Evolutionary conservation across 2,113 vertebrate genomes (phyloP), one percentile per base, ranked within the genome.

Genomic region (Megalops atlanticus): DNA sequence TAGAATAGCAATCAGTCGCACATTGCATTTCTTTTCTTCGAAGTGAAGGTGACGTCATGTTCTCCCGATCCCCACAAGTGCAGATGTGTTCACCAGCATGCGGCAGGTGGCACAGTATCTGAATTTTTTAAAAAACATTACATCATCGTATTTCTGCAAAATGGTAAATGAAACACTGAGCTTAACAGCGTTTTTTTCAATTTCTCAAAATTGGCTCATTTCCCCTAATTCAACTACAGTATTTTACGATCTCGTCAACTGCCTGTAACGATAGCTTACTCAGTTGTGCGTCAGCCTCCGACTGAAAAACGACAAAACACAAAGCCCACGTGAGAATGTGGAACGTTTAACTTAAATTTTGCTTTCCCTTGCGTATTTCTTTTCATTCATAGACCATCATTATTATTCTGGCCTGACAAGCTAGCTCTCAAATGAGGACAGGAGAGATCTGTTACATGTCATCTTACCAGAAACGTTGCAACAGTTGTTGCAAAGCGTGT

Each of bases 51-150:
- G 58, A 64, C 58, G 58, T 64, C 58, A 64, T 24, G 31, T 64
- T 64, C 21, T 64, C 58, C 58, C n/a, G 2, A 64, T 64, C 58
- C 58, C 3, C 58, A 58, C 58, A n/a, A 64, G 58, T 27, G 58
- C n/a, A 64, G 58, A 64, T 64, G 58, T 64, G 58, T 64, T 31
- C 58, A 64, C 58, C 8, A n/a, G 58, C 58, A 64, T 64, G 58
- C 58, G 58, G 58, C 58, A 64, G 58, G 58, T 64, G 58, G 24
- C 58, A 64, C n/a, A 64, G 24, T 27, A n/a, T n/a, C 24, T 64
- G 24, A 64, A 31, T n/a, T 10, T 64, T 31, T 0, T 10, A 45
- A 11, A 5, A 64, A 64, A 64, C 58, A 64, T 64, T 64, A 64
- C 58, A 64, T 64, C 58, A 64, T 64, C 58, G 58, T 64, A 64